Percentiles rank a stretch among this genome's conserved stretches.
Evolutionary conservation across 2,888 invertebrate genomes (phyloP).

Genomic region (Tiliacea citrago): DNA sequence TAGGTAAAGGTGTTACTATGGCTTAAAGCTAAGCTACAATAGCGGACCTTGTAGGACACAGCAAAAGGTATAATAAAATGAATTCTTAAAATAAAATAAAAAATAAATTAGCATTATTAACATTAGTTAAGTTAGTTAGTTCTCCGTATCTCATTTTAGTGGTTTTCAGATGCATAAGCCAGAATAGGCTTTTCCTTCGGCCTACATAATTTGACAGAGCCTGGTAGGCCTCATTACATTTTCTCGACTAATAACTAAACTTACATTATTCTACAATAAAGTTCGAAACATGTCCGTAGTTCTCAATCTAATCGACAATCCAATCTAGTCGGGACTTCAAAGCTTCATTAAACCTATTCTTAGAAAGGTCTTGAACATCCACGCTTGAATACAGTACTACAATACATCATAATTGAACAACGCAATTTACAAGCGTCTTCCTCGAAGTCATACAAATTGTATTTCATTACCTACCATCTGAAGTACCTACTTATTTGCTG

Average conservation of each 20-base stretch:
- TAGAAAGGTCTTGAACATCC: slow-evolving; percentile 2
- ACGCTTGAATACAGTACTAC: slow-evolving; percentile 17
- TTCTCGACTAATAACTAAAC: background rate
- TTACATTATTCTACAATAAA: background rate
- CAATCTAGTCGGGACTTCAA: slow-evolving; percentile 23
- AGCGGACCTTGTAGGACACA: no score
- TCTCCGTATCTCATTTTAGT: slow-evolving; percentile 43
- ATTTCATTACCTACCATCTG: slow-evolving; percentile 49
- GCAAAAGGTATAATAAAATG: no score
- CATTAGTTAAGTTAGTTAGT: no score
- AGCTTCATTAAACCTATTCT: slow-evolving; percentile 23
- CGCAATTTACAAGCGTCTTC: slow-evolving; percentile 39
- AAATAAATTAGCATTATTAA: no score
- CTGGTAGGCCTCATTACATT: background rate
- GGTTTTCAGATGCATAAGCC: background rate
- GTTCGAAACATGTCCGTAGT: background rate
- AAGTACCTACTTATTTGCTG: slow-evolving; percentile 28
- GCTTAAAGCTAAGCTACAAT: no score
- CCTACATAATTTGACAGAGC: background rate
- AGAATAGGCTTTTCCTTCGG: background rate
- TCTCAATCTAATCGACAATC: slow-evolving; percentile 27
- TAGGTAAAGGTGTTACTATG: no score
- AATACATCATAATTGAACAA: slow-evolving; percentile 49
- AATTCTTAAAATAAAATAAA: no score
- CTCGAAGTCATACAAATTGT: slow-evolving; percentile 58